A percentile compares a stretch with the other conserved stretches of the same genome.
These are phyloP conservation scores for Aradophagus sp. DNA, from an alignment of 1,140 invertebrate genomes.

Conservation along the genomic window DNA sequence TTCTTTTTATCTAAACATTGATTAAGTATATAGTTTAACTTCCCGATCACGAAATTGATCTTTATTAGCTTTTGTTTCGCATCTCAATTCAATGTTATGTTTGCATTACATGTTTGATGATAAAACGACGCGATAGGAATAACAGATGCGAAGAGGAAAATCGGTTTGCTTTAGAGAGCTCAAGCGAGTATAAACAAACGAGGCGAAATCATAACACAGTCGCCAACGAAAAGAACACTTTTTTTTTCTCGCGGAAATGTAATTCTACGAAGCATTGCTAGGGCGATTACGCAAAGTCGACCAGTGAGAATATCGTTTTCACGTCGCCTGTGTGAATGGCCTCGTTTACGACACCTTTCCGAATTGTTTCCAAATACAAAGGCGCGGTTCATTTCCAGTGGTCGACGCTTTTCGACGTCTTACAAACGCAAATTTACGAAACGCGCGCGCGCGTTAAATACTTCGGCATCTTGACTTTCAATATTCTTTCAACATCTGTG, in stretches of 20 bases:
- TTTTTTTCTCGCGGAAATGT: conserved; percentile 4
- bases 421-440: conserved; percentile 3
- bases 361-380: conserved; percentile 14
- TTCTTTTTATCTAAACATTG: too few species aligned
- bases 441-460: conserved; percentile 7
- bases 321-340: conserved; percentile 7
- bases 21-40: too few species aligned
- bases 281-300: conserved; percentile 1
- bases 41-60: too few species aligned
- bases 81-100: too few species aligned
- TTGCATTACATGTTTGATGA: too few species aligned
- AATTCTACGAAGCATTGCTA: conserved; percentile 25
- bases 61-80: too few species aligned
- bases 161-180: conserved; percentile 1
- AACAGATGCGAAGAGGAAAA: too few species aligned
- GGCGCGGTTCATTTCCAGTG: conserved; percentile 15
- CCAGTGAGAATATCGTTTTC: too few species aligned
- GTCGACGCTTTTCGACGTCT: conserved; percentile 9
- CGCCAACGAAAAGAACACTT: not conserved
- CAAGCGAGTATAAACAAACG: conserved; percentile 7
- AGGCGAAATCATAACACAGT: conserved; percentile 26
- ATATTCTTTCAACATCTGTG: conserved; percentile 44
- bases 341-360: conserved; percentile 1
- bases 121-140: too few species aligned
- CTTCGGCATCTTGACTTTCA: conserved; percentile 26